Base-by-base conservation (phyloP, 2,888 invertebrate genomes). In the Pristionchus exspectatus region DNA sequence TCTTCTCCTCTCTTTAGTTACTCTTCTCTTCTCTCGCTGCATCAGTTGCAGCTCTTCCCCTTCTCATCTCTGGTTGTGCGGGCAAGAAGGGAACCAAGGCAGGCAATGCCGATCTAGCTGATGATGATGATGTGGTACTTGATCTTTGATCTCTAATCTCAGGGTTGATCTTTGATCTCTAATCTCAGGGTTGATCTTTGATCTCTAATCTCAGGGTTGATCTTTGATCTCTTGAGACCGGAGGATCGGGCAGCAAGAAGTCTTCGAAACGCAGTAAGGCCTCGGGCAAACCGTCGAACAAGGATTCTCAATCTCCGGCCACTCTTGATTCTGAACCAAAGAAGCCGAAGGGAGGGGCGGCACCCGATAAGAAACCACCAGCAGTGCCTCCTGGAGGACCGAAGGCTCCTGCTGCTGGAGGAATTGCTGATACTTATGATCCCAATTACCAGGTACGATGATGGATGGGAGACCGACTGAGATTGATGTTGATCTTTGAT, bases 351-450 rank as follows among this genome's bases (percentile, higher is more conserved):
- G 63, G 63, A 63, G 74, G 33, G 3, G 72, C 72, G 1, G 33
- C 74, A 9, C 38, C 74, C 54, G 50, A 14, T n/a, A 81, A 81
- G 81, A 74, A 74, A 38, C 44, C 44, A 0, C 54, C 54, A 1
- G 77, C 24, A 21, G 81, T 54, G 14, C 50, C 50, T 4, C 81
- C 77, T 4, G 77, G 77, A 21, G 44, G 77, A 38, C 77, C 81
- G 18, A 81, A 81, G 81, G 81, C 81, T 14, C 81, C 81, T 14
- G 81, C 81, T 5, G 81, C 81, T 14, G 81, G 81, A 50, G 81
- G 81, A 50, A 81, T 81, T 54, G 81, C 81, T 14, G 81, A 81
- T 54, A 81, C 81, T 14, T 54, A 81, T 54, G 81, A 81, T 18
- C 81, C 81, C 81, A 81, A 81, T 18, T 81, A 81, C 24, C 72